These are phyloP conservation scores for Hirtodrosophila alboralis DNA, from an alignment of 2,888 invertebrate species.

Conservation along the genomic window DNA sequence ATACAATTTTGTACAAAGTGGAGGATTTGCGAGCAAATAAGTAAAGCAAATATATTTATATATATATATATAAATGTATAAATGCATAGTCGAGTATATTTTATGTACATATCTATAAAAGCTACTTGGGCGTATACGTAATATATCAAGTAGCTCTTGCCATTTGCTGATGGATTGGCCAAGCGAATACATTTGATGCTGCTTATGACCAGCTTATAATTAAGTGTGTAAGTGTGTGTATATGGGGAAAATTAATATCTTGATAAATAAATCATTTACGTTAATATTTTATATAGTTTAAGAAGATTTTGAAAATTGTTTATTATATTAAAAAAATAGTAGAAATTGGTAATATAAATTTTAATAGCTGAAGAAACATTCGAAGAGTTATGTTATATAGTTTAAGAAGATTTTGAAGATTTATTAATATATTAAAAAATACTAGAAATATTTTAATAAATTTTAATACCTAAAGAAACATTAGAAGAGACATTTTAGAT, in stretches of 20 bases:
- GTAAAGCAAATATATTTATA: constrained; percentile 13
- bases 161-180: constrained; percentile 32
- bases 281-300: no score
- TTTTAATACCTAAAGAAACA: no score
- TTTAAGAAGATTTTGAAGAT: not conserved
- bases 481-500: no score
- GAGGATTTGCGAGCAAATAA: constrained; percentile 43
- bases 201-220: constrained; percentile 26
- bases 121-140: constrained; percentile 60
- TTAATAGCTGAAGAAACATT: no score
- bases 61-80: not conserved
- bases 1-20: constrained; percentile 42
- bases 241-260: no score
- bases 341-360: no score
- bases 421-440: not conserved
- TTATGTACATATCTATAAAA: constrained; percentile 6
- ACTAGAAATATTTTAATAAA: no score
- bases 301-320: not conserved
- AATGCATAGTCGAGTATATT: not conserved
- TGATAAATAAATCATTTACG: not conserved
- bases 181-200: constrained; percentile 42
- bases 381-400: no score
- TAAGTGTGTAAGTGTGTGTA: constrained; percentile 11
- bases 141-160: constrained; percentile 42
- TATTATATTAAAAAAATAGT: not conserved